phyloP scores from a whole-genome alignment of 2,113 vertebrate species.

The Pterocles burchelli region DNA sequence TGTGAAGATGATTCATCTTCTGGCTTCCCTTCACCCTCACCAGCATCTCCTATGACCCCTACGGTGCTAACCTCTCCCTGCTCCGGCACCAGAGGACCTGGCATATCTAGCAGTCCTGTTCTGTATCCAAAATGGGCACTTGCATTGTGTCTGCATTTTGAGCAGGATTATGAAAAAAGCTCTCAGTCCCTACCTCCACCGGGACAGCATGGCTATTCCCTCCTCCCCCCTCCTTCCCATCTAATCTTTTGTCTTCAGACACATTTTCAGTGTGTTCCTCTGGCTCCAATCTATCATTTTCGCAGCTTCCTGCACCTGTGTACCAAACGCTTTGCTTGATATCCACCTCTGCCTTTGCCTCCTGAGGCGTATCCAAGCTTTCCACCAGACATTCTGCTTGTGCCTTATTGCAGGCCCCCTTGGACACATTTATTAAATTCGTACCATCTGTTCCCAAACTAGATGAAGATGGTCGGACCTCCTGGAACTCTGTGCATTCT shows the following conservation, averaged over 20 bases:
- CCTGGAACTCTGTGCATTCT: background rate
- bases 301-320: background rate
- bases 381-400: background rate
- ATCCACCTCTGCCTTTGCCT: background rate
- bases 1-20: background rate
- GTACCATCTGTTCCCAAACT: background rate
- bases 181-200: background rate
- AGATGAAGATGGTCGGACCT: background rate
- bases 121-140: background rate
- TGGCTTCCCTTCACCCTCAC: background rate
- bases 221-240: background rate
- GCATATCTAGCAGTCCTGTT: background rate
- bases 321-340: background rate
- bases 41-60: background rate
- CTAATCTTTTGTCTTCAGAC: background rate
- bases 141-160: background rate
- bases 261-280: background rate
- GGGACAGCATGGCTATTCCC: background rate
- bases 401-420: background rate
- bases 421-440: background rate
- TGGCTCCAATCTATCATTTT: background rate
- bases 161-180: background rate
- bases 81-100: background rate
- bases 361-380: background rate
- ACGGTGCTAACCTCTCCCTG: fast-evolving